phyloP scores from a whole-genome alignment of 2,888 invertebrate species.

The Drosophila picticornis region DNA sequence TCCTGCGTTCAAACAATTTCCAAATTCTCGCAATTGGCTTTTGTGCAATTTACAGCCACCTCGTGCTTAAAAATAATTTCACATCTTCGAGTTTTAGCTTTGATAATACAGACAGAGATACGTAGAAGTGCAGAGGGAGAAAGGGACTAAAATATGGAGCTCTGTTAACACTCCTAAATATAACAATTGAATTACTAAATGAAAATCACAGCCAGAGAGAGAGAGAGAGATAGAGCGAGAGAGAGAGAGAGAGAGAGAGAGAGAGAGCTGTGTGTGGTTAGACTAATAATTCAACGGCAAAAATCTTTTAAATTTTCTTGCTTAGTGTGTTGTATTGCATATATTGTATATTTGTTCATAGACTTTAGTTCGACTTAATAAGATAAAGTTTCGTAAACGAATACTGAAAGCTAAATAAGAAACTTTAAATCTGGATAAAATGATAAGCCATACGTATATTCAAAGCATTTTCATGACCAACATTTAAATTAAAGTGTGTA shows the following conservation, averaged over 20 bases:
- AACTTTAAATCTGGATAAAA: not conserved
- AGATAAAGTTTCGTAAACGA: not conserved
- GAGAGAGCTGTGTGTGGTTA: not conserved
- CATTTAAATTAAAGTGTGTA: not conserved
- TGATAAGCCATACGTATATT: not conserved
- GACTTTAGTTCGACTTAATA: not conserved
- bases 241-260: not conserved
- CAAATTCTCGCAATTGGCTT: conserved; percentile 71
- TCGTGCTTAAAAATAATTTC: conserved; percentile 73
- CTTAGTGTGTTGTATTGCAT: too few species aligned
- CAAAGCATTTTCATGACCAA: not conserved
- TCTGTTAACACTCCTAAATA: conserved; percentile 1
- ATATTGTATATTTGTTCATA: not conserved
- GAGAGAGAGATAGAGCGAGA: not conserved
- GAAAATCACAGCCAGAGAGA: not conserved
- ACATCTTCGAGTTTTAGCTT: conserved; percentile 49
- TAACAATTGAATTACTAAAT: not conserved
- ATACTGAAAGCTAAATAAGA: not conserved
- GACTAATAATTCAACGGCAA: not conserved
- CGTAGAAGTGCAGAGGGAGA: not conserved
- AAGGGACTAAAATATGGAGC: not conserved
- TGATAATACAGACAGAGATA: conserved; percentile 24
- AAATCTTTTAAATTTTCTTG: not conserved
- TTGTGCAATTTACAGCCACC: conserved; percentile 72
- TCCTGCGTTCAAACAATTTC: conserved; percentile 69